A percentile compares a stretch with the other conserved stretches of the same genome.
Evolutionary conservation across 2,113 vertebrate species (phyloP).

Genomic region (Oenanthe melanoleuca): DNA sequence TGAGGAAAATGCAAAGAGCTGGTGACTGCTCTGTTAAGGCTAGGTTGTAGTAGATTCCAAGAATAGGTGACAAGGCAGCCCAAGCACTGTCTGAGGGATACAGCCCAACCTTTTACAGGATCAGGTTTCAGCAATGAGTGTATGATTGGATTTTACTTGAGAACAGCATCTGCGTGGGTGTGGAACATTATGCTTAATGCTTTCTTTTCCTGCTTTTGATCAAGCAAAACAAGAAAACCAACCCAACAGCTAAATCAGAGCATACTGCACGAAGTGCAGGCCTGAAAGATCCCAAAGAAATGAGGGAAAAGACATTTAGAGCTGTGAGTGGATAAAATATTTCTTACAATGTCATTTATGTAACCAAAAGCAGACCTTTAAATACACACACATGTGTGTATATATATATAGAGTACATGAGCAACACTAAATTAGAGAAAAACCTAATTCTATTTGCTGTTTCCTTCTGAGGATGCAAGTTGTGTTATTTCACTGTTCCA

Average conservation of each 20-base stretch:
- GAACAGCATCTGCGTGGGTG: neutral
- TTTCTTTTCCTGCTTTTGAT: neutral
- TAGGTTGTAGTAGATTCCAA: neutral
- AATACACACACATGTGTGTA: neutral
- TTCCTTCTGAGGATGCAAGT: neutral
- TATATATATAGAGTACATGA: neutral
- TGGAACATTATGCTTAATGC: neutral
- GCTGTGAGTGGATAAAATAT: neutral
- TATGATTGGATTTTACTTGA: neutral
- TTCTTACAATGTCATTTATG: neutral
- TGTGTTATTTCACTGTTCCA: neutral
- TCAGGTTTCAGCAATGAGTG: accelerated
- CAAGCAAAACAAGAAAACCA: neutral
- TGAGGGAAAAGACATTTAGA: neutral
- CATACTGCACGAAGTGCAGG: neutral
- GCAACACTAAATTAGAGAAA: neutral
- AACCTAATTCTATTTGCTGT: neutral
- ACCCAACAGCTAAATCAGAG: neutral
- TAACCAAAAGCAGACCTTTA: neutral
- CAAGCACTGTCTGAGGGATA: neutral
- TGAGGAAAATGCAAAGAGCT: neutral
- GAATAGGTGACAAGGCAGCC: accelerated
- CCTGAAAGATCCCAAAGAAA: neutral
- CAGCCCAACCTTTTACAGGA: neutral
- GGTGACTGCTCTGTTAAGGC: neutral